phyloP scores from a whole-genome alignment of 1,140 invertebrate genomes.

The Aphaenogaster ashmeadi region DNA sequence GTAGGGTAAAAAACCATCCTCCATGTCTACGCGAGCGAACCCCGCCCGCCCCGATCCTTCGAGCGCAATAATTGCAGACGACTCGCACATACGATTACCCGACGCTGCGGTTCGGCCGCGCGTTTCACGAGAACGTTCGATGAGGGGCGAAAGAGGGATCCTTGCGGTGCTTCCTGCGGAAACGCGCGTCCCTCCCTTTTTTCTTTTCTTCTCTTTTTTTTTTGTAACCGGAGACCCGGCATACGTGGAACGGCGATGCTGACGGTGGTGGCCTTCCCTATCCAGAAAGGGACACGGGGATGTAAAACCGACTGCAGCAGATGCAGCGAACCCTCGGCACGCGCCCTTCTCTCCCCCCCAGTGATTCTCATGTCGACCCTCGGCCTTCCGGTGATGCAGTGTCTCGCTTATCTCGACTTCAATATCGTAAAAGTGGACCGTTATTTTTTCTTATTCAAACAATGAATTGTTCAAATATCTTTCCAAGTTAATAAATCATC shows the following conservation, averaged over 20 bases:
- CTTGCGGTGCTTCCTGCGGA: constrained; percentile 84
- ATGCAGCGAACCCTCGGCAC: constrained; percentile 83
- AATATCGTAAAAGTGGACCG: neutral
- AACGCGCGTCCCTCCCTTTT: constrained; percentile 72
- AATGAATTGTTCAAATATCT: constrained; percentile 4
- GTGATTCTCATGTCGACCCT: constrained; percentile 53
- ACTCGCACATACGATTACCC: constrained; percentile 24
- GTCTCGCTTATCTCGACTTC: neutral
- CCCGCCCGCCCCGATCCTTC: neutral
- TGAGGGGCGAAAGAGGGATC: constrained; percentile 58
- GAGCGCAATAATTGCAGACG: constrained; percentile 36
- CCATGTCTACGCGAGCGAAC: neutral
- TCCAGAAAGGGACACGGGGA: constrained; percentile 77
- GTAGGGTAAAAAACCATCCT: neutral
- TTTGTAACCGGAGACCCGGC: constrained; percentile 81
- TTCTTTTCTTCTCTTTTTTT: constrained; percentile 68
- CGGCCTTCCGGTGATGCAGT: neutral
- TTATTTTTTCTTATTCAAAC: neutral
- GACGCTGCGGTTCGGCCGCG: neutral
- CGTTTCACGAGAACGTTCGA: constrained; percentile 19
- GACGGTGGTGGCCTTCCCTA: constrained; percentile 64
- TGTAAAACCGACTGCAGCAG: constrained; percentile 83
- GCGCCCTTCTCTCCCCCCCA: constrained; percentile 77
- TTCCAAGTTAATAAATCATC: neutral
- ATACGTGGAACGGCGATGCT: constrained; percentile 55